Percentiles rank a stretch among this genome's conserved stretches.
Conservation (phyloP, 2,797 vertebrate genomes). For the Chiloscyllium punctatum region DNA sequence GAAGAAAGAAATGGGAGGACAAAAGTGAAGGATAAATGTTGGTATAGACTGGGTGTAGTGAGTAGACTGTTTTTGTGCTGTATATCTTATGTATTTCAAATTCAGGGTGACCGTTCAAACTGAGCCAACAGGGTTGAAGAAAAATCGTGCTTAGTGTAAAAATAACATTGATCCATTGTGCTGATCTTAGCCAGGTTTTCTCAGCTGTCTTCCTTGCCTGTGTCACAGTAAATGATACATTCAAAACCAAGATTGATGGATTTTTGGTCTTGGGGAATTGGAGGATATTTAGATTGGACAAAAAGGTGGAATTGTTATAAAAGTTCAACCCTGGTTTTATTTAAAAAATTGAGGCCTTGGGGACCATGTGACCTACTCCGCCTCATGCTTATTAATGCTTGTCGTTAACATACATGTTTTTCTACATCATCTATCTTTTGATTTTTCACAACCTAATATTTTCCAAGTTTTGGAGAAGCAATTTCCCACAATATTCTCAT, state of each 20-base stretch:
- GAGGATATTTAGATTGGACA: background rate
- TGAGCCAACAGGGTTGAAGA: background rate
- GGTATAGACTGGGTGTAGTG: too few species aligned
- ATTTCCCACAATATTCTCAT: background rate
- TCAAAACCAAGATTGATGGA: background rate
- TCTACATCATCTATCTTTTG: background rate
- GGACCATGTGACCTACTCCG: too few species aligned
- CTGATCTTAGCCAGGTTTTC: background rate
- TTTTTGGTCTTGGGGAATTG: background rate
- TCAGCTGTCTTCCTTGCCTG: background rate
- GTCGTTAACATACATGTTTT: background rate
- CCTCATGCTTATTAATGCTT: too few species aligned
- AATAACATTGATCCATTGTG: too few species aligned
- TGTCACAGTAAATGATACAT: background rate
- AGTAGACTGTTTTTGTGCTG: background rate
- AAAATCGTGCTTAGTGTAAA: background rate
- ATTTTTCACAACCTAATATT: background rate
- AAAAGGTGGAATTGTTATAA: background rate
- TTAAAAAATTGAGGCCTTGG: background rate
- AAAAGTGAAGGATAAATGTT: too few species aligned
- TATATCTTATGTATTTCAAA: background rate
- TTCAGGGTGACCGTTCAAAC: background rate
- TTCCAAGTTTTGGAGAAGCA: background rate
- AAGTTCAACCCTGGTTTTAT: background rate
- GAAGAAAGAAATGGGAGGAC: too few species aligned